Evolutionary conservation across 2,888 invertebrate genomes (phyloP).

Genomic region (Thecophora atra): DNA sequence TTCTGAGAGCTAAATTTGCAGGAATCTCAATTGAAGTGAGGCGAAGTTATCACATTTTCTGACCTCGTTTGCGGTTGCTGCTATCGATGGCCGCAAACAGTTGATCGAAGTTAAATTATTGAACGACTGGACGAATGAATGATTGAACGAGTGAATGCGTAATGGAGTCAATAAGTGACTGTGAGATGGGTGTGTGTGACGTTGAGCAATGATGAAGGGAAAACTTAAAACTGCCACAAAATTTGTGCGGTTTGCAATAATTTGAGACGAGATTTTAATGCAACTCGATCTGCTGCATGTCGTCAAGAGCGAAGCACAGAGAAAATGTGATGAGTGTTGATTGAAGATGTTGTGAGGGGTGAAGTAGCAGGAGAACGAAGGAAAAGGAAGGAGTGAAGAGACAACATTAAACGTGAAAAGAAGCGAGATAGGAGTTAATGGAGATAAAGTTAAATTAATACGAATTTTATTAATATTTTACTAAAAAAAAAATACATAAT

Average conservation of each 20-base stretch:
- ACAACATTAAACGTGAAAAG: too few relatives aligned
- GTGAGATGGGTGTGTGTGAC: neutral
- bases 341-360: neutral
- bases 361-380: neutral
- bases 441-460: too few relatives aligned
- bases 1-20: too few relatives aligned
- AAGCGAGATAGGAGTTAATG: too few relatives aligned
- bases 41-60: too few relatives aligned
- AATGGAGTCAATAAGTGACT: too few relatives aligned
- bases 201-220: neutral
- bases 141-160: too few relatives aligned
- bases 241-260: neutral
- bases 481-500: too few relatives aligned
- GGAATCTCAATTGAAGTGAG: too few relatives aligned
- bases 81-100: neutral
- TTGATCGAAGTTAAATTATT: neutral
- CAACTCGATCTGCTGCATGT: neutral
- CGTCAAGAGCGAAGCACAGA: neutral
- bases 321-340: neutral
- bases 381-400: too few relatives aligned
- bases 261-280: neutral
- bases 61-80: constrained; percentile 1
- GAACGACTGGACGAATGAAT: too few relatives aligned
- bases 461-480: too few relatives aligned
- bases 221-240: constrained; percentile 16